Evolutionary conservation across 2,113 vertebrate genomes (phyloP).

Genomic region (Nothobranchius kuhntae): DNA sequence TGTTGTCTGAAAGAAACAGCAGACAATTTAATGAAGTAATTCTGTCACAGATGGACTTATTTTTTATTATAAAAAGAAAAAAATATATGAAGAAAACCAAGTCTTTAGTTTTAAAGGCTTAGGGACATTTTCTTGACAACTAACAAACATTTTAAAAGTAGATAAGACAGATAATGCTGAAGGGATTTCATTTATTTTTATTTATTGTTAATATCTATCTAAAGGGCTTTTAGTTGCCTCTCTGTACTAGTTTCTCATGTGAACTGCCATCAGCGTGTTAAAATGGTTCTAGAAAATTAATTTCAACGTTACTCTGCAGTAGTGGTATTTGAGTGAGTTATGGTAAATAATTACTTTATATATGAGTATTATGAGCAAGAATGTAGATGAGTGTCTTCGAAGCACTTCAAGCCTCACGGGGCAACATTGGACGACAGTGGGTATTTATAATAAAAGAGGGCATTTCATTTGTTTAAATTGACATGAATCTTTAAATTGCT

Average conservation of each 20-base stretch:
- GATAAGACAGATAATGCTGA: conserved; percentile 77
- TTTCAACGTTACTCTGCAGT: conserved; percentile 64
- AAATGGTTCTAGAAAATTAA: conserved; percentile 56
- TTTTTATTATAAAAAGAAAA: conserved; percentile 77
- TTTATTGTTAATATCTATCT: conserved; percentile 81
- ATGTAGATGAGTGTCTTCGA: conserved; percentile 79
- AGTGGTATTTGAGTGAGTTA: conserved; percentile 60
- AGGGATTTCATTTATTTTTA: conserved; percentile 83
- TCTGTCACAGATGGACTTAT: conserved; percentile 84
- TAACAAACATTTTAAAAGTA: conserved; percentile 83
- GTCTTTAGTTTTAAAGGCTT: conserved; percentile 86
- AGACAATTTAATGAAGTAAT: conserved; percentile 87
- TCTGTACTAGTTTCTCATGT: conserved; percentile 57
- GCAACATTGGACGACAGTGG: conserved; percentile 42
- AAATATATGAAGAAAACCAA: conserved; percentile 83
- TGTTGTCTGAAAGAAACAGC: conserved; percentile 83
- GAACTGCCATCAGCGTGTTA: conserved; percentile 47
- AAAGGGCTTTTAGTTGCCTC: conserved; percentile 70
- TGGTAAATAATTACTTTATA: conserved; percentile 64
- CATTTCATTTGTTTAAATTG: conserved; percentile 40
- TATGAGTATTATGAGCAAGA: conserved; percentile 76
- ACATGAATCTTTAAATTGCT: conserved; percentile 21
- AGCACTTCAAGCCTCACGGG: conserved; percentile 78
- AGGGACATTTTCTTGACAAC: conserved; percentile 75
- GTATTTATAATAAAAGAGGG: conserved; percentile 61